phyloP scores from a whole-genome alignment of 2,113 vertebrate species.

The Motacilla tschutschensis region DNA sequence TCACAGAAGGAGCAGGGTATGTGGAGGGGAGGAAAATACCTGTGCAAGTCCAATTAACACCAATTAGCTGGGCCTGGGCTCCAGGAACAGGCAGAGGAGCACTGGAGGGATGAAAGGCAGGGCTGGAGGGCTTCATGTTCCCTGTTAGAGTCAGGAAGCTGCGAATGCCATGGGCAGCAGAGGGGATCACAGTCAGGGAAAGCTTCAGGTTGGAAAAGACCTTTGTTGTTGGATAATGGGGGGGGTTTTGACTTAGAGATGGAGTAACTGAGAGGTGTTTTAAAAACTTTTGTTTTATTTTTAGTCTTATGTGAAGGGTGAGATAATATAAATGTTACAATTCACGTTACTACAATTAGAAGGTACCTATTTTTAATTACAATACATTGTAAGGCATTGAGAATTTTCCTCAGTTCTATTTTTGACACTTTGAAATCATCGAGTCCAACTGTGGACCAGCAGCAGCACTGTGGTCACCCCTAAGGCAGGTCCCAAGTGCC shows the following conservation, averaged over 20 bases:
- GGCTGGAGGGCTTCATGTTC: neutral
- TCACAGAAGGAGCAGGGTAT: neutral
- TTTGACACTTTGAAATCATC: neutral
- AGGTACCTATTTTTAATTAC: neutral
- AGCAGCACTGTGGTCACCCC: neutral
- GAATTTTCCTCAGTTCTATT: neutral
- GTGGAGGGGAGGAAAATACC: neutral
- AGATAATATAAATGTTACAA: neutral
- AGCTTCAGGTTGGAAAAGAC: neutral
- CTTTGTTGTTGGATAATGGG: neutral
- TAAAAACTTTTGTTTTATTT: neutral
- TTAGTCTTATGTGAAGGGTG: neutral
- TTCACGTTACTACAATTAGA: neutral
- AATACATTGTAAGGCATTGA: neutral
- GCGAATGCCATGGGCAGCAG: neutral
- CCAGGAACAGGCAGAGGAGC: neutral
- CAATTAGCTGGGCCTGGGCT: neutral
- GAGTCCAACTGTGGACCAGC: neutral
- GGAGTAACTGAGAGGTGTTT: neutral
- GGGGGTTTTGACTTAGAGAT: neutral
- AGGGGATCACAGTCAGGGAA: neutral
- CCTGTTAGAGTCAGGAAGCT: fast-evolving
- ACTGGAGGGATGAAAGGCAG: neutral
- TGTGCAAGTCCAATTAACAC: neutral
- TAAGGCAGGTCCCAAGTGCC: neutral